phyloP scores from a whole-genome alignment of 1,140 invertebrate genomes.

The Melanaphis sacchari region DNA sequence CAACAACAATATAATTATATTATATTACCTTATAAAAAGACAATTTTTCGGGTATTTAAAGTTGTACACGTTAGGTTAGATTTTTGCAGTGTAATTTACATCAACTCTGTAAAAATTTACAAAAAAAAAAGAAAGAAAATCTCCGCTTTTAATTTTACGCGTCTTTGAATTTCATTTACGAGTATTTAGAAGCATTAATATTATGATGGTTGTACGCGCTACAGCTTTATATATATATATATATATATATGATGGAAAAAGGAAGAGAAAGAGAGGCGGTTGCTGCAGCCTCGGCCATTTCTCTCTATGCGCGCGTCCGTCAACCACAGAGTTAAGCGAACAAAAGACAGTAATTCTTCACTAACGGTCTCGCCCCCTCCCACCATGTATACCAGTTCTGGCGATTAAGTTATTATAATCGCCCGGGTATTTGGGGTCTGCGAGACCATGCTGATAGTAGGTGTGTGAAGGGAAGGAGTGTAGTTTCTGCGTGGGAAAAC shows the following conservation, averaged over 20 bases:
- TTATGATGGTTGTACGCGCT: neutral
- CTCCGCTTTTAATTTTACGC: slow-evolving; percentile 50
- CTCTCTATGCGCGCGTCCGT: slow-evolving; percentile 25
- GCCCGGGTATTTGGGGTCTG: neutral
- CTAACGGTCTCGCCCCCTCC: neutral
- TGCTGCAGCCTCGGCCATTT: neutral
- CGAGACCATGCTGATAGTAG: neutral
- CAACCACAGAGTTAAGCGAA: slow-evolving; percentile 45
- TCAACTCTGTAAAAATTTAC: neutral
- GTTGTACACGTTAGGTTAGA: neutral
- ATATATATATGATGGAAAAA: neutral
- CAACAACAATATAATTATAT: neutral
- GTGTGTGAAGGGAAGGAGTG: too few relatives aligned
- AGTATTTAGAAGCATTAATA: slow-evolving; percentile 20
- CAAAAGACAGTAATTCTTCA: slow-evolving; percentile 53
- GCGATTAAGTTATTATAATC: slow-evolving; percentile 54
- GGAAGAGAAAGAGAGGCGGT: neutral
- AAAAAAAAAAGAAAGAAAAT: slow-evolving; percentile 27
- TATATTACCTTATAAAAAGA: neutral
- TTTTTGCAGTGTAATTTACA: neutral
- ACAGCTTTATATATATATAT: neutral
- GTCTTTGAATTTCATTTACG: slow-evolving; percentile 53
- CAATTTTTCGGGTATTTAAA: neutral
- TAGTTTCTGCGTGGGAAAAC: slow-evolving; percentile 4
- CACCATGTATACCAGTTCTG: neutral